Conservation (phyloP, 2,888 invertebrate genomes). For the Aradus depressus region DNA sequence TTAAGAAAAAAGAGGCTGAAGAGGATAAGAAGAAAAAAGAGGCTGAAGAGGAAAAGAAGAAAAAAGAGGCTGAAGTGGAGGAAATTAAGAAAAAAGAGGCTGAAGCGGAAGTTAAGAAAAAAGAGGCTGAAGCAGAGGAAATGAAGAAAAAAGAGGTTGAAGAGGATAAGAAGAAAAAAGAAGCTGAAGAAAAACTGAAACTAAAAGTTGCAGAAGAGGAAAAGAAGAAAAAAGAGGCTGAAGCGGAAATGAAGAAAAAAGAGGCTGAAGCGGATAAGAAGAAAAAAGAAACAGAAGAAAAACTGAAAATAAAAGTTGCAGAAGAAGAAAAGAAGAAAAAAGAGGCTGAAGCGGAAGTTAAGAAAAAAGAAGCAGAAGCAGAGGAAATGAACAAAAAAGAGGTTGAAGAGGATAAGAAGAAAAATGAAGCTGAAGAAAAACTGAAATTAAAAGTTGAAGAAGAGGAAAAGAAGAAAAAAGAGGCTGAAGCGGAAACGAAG, state of each 20-base stretch:
- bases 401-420: constrained; percentile 7
- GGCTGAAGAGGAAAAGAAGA: constrained; percentile 8
- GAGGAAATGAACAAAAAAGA: constrained; percentile 6
- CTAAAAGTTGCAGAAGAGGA: constrained; percentile 21
- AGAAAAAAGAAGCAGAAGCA: neutral
- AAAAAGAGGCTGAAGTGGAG: neutral
- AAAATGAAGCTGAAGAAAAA: constrained; percentile 19
- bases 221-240: constrained; percentile 15
- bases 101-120: constrained; percentile 9
- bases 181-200: constrained; percentile 17
- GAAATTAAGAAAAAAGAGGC: constrained; percentile 23
- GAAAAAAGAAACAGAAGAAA: constrained; percentile 9
- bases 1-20: constrained; percentile 24
- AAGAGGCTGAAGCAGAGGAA: constrained; percentile 22
- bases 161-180: constrained; percentile 13
- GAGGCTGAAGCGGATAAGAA: neutral
- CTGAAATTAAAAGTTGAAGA: constrained; percentile 25
- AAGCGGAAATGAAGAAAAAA: constrained; percentile 12
- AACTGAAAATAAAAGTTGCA: too few relatives aligned
- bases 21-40: constrained; percentile 27
- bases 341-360: neutral
- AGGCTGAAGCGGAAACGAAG: constrained; percentile 29
- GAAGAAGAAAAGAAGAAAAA: constrained; percentile 4
- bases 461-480: constrained; percentile 27
- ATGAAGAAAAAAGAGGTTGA: constrained; percentile 18